Evolutionary conservation across 2,797 vertebrate genomes (phyloP).

Genomic region (Tokudaia tokunoshimensis): DNA sequence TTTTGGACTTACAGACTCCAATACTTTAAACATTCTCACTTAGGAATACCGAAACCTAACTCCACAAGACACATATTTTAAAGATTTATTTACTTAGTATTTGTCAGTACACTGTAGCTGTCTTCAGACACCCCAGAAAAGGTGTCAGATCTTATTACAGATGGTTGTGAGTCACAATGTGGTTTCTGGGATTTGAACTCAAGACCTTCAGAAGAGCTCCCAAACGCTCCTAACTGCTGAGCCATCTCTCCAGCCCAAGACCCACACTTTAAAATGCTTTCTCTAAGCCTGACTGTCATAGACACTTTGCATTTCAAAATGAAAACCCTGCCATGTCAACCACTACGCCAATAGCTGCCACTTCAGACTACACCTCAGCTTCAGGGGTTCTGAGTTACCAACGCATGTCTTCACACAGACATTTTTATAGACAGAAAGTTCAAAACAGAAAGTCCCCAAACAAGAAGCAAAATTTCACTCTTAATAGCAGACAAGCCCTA

Average conservation of each 20-base stretch:
- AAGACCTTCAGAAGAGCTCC: too few species aligned
- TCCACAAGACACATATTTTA: background rate
- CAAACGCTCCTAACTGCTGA: too few species aligned
- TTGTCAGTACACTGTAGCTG: too few species aligned
- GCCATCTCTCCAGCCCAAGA: background rate
- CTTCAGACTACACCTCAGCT: background rate
- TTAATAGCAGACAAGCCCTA: background rate
- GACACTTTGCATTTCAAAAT: background rate
- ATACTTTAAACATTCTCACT: background rate
- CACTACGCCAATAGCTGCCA: background rate
- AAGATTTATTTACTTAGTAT: background rate
- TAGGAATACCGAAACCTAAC: background rate
- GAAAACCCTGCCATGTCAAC: background rate
- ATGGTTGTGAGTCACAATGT: too few species aligned
- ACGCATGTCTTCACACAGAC: background rate
- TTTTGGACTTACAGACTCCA: background rate
- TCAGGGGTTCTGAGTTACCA: background rate
- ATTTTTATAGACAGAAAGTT: background rate
- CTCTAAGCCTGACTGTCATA: background rate
- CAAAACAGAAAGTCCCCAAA: background rate
- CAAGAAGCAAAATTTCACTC: background rate
- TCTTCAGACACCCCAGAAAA: too few species aligned
- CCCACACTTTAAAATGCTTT: background rate
- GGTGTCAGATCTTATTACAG: too few species aligned
- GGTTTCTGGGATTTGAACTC: too few species aligned